Conservation (phyloP, 1,140 invertebrate species). For the Drosophila santomea region DNA sequence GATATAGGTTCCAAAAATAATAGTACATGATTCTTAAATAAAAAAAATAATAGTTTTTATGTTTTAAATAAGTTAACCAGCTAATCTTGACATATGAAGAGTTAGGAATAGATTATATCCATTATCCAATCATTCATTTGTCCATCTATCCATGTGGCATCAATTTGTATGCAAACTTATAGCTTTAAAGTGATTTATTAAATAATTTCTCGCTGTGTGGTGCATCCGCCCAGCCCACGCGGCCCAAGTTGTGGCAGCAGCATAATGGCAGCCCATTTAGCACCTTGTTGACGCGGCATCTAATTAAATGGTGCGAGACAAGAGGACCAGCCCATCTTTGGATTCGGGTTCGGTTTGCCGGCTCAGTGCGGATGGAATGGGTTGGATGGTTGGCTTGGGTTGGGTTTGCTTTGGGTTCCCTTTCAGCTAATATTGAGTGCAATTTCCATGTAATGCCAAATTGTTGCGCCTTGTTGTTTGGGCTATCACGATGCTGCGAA, state of each 20-base stretch:
- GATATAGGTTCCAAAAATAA: no score
- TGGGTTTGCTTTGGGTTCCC: not conserved
- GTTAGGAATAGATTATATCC: no score
- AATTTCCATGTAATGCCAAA: conserved; percentile 80
- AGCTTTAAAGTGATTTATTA: not conserved
- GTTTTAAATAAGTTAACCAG: no score
- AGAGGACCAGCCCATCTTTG: conserved; percentile 18
- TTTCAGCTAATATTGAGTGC: conserved; percentile 58
- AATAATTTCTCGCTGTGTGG: not conserved
- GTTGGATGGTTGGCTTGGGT: not conserved
- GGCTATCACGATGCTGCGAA: conserved; percentile 43
- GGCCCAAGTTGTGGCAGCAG: conserved; percentile 29
- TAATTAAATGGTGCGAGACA: conserved; percentile 71
- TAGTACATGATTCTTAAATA: no score
- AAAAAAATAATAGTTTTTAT: no score
- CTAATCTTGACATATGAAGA: no score
- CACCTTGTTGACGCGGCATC: conserved; percentile 83
- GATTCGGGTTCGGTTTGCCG: conserved; percentile 14
- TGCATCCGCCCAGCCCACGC: conserved; percentile 48
- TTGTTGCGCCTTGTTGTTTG: conserved; percentile 70
- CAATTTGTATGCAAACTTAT: no score
- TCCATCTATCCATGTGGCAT: no score
- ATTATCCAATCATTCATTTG: no score
- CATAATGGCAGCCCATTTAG: conserved; percentile 78
- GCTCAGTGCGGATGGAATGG: not conserved